Base-by-base conservation (phyloP, 1,140 invertebrate genomes). In the Armadillidium nasatum region DNA sequence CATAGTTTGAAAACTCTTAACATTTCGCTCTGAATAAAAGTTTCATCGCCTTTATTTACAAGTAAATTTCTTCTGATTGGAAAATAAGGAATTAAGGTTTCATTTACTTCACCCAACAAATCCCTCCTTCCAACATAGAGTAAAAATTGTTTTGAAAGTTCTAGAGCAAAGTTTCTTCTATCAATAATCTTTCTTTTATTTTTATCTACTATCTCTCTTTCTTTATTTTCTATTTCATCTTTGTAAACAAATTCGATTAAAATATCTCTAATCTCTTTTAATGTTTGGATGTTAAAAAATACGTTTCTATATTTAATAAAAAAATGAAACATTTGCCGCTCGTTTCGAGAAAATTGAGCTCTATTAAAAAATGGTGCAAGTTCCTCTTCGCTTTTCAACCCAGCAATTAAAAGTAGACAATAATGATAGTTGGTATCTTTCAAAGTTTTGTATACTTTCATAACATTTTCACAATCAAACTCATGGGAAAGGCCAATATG, bases 341-440 rank as follows among this genome's bases (percentile, higher is more conserved):
- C 95, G 84, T 89, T 93, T 33, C 89, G 89, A 43, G 96, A 97
- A 66, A 97, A 87, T 84, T 95, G 96, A 0, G 97, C 83, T 79
- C 95, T 88, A 13, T 85, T 84, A 82, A 96, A 89, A 6, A 98
- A 84, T 4, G 85, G 81, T 76, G 90, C 84, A 0, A 90, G 83
- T 86, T 89, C 92, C 82, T 96, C 90, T 79, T 93, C 88, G 76
- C 88, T 83, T 75, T 83, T 22, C 97, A 83, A 22, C 90, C 87
- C 44, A 7, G 79, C 44, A 44, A 90, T 85, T 19, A 97, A 81
- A 60, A 91, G 86, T 15, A 93, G 92, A 82, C 95, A 91, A 11
- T 93, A 90, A 79, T 91, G 86, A 22, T 93, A 85, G 21, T 88
- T 84, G 13, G 90, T 78, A 13, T 84, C 82, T 83, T 85, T 80